phyloP scores from a whole-genome alignment of 2,113 vertebrate genomes.

The Marmota flaviventris region DNA sequence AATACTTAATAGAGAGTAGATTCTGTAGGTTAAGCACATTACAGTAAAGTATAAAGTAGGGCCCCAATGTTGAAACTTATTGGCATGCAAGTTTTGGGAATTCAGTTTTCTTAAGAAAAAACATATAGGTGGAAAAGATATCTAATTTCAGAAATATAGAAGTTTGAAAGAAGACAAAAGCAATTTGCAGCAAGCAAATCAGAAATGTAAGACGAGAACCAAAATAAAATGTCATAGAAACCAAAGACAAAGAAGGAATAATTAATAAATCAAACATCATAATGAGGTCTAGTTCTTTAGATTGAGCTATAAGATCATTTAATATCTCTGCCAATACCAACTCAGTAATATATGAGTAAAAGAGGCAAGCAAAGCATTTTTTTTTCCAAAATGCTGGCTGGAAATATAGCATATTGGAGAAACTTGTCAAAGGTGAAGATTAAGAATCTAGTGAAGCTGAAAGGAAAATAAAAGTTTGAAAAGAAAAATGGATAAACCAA shows the following conservation, averaged over 20 bases:
- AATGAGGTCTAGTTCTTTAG: background rate
- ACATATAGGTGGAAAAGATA: background rate
- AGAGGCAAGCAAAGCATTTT: background rate
- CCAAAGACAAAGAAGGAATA: background rate
- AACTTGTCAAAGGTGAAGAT: background rate
- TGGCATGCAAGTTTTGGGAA: background rate
- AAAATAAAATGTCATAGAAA: slow-evolving; percentile 16
- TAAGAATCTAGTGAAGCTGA: background rate
- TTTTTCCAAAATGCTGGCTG: background rate
- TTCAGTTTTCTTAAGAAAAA: background rate
- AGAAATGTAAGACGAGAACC: background rate
- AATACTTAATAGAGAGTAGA: background rate
- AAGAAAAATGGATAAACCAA: background rate
- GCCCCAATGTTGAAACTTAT: background rate
- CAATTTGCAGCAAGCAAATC: background rate
- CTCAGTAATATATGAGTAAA: background rate
- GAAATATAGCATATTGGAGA: background rate
- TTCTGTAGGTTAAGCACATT: background rate
- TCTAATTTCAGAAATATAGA: slow-evolving; percentile 16
- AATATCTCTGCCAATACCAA: background rate
- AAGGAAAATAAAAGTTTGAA: slow-evolving; percentile 28
- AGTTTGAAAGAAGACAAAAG: background rate
- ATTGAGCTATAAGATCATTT: background rate
- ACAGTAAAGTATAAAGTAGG: background rate
- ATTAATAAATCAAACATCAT: background rate